Evolutionary conservation across 2,888 invertebrate genomes (phyloP).

Genomic region (Perdita meconis): DNA sequence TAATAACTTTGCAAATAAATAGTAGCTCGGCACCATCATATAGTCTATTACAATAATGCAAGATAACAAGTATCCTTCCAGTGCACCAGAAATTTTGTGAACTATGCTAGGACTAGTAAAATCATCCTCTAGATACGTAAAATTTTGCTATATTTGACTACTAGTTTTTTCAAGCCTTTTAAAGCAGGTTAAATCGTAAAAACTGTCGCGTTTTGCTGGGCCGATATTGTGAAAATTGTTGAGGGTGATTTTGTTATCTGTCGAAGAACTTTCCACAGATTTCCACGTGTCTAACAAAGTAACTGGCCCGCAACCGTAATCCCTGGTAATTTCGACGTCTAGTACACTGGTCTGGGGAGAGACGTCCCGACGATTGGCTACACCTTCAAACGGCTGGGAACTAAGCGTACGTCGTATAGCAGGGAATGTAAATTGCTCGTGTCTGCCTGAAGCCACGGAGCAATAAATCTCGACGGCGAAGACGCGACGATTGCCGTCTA

Average conservation of each 20-base stretch:
- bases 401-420: constrained; percentile 65
- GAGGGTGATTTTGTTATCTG: no score
- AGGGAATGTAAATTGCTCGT: constrained; percentile 80
- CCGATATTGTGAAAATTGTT: constrained; percentile 16
- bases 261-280: constrained; percentile 16
- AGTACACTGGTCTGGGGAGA: constrained; percentile 47
- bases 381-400: constrained; percentile 64
- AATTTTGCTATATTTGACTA: no score
- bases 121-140: no score
- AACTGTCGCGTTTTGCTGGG: no score
- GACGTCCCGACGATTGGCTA: constrained; percentile 70
- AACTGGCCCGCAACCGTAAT: constrained; percentile 56
- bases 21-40: no score
- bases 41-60: no score
- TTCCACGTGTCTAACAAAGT: constrained; percentile 6
- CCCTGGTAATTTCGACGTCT: constrained; percentile 71
- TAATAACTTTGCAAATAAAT: no score
- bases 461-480: constrained; percentile 79
- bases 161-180: no score
- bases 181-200: no score
- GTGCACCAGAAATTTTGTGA: no score
- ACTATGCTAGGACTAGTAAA: no score
- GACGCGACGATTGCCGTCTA: constrained; percentile 79
- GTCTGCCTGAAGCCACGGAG: constrained; percentile 76
- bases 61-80: no score